Evolutionary conservation across 2,797 vertebrate genomes (phyloP).

Genomic region (Buphagus erythrorhynchus): DNA sequence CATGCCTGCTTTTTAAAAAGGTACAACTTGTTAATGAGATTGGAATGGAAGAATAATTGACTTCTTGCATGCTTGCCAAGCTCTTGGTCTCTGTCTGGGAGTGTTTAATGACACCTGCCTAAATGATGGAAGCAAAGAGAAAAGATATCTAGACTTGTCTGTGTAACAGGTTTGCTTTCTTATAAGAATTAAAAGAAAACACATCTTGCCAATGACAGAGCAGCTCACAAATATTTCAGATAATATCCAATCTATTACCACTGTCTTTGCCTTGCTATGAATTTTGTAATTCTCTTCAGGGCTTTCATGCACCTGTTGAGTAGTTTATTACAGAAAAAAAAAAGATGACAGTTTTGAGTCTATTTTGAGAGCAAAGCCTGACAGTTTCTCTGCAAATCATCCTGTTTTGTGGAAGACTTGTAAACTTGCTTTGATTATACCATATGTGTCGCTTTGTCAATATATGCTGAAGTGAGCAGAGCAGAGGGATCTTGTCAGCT

Average conservation of each 20-base stretch:
- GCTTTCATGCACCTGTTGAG: conserved; percentile 43
- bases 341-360: not conserved
- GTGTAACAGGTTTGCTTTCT: not conserved
- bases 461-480: conserved; percentile 49
- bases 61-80: not conserved
- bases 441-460: conserved; percentile 62
- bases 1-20: not conserved
- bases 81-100: not conserved
- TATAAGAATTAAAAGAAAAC: not conserved
- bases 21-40: not conserved
- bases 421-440: conserved; percentile 66
- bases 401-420: conserved; percentile 37
- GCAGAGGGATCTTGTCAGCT: conserved; percentile 42
- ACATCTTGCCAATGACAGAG: not conserved
- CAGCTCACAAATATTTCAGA: conserved; percentile 12
- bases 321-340: not conserved
- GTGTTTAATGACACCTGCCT: not conserved
- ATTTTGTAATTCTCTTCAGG: conserved; percentile 6
- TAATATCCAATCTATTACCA: not conserved
- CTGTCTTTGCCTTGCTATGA: not conserved
- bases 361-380: conserved; percentile 51
- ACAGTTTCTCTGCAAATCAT: conserved; percentile 51
- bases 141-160: not conserved
- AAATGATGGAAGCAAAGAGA: not conserved
- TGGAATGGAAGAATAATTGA: not conserved